These are phyloP conservation scores for Neoascia interrupta DNA, from an alignment of 2,888 invertebrate genomes.

Conservation along the genomic window DNA sequence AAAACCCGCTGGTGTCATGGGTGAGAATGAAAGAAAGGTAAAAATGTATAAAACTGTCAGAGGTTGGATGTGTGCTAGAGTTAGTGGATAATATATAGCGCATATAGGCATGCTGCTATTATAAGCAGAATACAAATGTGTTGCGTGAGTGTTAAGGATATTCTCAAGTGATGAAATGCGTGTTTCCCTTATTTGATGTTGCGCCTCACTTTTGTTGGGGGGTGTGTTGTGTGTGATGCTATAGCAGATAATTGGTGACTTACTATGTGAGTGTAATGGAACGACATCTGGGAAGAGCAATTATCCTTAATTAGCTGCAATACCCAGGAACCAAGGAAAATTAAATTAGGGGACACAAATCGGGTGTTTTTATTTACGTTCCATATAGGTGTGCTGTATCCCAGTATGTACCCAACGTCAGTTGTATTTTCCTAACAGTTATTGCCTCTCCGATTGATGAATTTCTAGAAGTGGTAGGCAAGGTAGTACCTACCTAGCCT, in stretches of 20 bases:
- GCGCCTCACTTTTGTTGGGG: conserved; percentile 43
- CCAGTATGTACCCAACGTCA: conserved; percentile 10
- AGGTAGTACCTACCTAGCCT: no score
- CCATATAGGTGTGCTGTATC: conserved; percentile 6
- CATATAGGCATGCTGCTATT: conserved; percentile 13
- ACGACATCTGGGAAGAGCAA: conserved; percentile 65
- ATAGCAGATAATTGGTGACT: conserved; percentile 66
- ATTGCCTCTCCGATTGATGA: conserved; percentile 2
- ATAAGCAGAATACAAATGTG: conserved; percentile 57
- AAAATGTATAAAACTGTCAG: conserved; percentile 69
- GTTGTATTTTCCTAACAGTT: conserved; percentile 27
- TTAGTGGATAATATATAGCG: conserved; percentile 45
- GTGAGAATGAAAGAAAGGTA: conserved; percentile 52
- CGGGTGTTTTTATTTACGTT: conserved; percentile 40
- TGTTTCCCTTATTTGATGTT: conserved; percentile 62
- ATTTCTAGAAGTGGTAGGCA: no score
- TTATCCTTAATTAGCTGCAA: conserved; percentile 67
- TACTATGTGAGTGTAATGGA: conserved; percentile 46
- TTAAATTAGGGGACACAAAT: conserved; percentile 57
- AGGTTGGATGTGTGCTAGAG: conserved; percentile 57
- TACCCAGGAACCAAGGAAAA: conserved; percentile 47
- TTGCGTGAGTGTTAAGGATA: conserved; percentile 66
- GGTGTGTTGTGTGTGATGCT: conserved; percentile 53
- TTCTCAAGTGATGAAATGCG: conserved; percentile 68
- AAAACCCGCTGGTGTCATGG: conserved; percentile 57